Base-by-base conservation (phyloP, 2,113 vertebrate genomes). In the Daboia siamensis region DNA sequence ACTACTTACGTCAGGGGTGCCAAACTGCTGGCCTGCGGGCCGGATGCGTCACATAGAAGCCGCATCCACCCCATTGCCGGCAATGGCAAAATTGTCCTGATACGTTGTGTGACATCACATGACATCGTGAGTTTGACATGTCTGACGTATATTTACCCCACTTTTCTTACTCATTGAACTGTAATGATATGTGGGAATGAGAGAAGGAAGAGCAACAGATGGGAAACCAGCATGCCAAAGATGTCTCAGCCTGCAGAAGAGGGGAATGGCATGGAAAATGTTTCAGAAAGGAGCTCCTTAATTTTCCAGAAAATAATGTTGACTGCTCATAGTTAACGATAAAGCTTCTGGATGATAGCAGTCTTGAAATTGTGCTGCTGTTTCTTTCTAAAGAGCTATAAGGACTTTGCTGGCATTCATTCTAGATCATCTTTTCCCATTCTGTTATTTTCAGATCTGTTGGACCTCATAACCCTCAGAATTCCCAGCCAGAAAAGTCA, bases 341-440 rank as follows among this genome's bases (percentile, higher is more conserved):
- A 93, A 56, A 26, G 52, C 55, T 80, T 74, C 54, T 92, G 51
- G 90, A 23, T 20, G 57, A 61, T 21, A 48, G 29, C 84, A 9
- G 91, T 55, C 48, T 61, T 94, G 52, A 44, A 92, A 89, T 94
- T 90, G 93, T 29, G 13, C 57, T 89, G 85, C 0, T 85, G 93
- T 39, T 87, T 90, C 74, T 80, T 0, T 1, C 91, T 96, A 94
- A 94, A 96, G 86, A 6, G 44, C 94, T 93, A 97, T 39, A 51
- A 94, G 90, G 93, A 95, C 91, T 92, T 92, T 95, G 17, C 52
- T 91, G 39, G 91, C 86, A 91, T 89, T 93, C 94, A 94, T 80
- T 92, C 92, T 93, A 96, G 95, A 80, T 44, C 74, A 44, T 21
- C 74, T 80, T 80, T 80, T 80, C 74, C 74, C 74, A 44, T 80